Evolutionary conservation across 1,140 invertebrate genomes (phyloP).

Genomic region (Globodera ellingtonae): DNA sequence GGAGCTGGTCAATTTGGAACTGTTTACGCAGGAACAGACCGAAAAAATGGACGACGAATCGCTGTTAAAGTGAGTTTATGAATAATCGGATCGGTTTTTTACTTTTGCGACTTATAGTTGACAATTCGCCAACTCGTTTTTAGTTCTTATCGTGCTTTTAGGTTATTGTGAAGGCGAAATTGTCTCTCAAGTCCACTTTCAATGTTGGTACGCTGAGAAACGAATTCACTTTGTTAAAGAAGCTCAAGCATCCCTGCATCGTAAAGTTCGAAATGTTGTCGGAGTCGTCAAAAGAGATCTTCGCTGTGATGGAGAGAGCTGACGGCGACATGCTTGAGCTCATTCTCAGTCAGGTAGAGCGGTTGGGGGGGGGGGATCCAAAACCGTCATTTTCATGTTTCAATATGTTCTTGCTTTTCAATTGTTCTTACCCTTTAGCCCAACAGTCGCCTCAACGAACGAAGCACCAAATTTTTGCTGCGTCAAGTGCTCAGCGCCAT

Average conservation of each 20-base stretch:
- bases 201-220: conserved; percentile 55
- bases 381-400: too few species aligned
- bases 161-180: conserved; percentile 56
- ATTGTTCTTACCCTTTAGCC: conserved; percentile 6
- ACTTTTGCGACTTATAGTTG: too few species aligned
- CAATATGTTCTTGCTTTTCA: too few species aligned
- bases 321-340: conserved; percentile 96
- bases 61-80: conserved; percentile 83
- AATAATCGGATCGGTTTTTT: too few species aligned
- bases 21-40: conserved; percentile 80
- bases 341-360: conserved; percentile 76
- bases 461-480: conserved; percentile 59
- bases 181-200: conserved; percentile 46
- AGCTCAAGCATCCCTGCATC: conserved; percentile 66
- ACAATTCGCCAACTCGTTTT: background rate
- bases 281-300: conserved; percentile 86
- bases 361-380: background rate
- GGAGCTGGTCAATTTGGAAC: conserved; percentile 97
- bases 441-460: conserved; percentile 51
- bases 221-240: conserved; percentile 57
- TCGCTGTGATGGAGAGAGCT: conserved; percentile 73
- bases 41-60: conserved; percentile 76
- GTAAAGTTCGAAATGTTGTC: conserved; percentile 85
- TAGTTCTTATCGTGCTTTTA: background rate
- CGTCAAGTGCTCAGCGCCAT: conserved; percentile 86